These are phyloP conservation scores for Mesochorus sp. DNA, from an alignment of 2,888 invertebrate species.

Conservation along the genomic window DNA sequence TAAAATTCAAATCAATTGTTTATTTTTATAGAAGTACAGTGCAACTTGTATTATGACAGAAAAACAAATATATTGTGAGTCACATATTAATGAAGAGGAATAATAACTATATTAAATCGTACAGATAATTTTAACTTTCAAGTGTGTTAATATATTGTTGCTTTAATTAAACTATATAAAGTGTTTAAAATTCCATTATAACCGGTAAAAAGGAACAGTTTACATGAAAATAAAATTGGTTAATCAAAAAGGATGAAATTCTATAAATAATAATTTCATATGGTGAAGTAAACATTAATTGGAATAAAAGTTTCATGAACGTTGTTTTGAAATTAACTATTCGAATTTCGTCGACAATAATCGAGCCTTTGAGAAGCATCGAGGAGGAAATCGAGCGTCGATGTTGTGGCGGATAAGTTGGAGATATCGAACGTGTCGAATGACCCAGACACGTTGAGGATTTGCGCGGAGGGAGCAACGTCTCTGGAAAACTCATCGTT, in stretches of 20 bases:
- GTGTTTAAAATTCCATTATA: too few species aligned
- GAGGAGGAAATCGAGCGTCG: constrained; percentile 8
- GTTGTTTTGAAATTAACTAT: neutral
- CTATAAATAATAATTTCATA: too few species aligned
- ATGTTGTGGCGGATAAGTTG: constrained; percentile 22
- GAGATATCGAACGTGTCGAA: constrained; percentile 43
- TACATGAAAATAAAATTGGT: too few species aligned
- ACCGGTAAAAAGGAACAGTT: too few species aligned
- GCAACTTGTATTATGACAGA: neutral
- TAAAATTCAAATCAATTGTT: neutral
- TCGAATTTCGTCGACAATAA: neutral
- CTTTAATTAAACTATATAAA: too few species aligned
- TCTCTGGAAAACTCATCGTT: constrained; percentile 15
- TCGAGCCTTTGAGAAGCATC: neutral
- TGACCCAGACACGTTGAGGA: constrained; percentile 35
- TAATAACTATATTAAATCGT: too few species aligned
- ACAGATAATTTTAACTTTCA: too few species aligned
- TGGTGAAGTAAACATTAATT: neutral
- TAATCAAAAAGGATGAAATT: too few species aligned
- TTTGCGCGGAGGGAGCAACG: constrained; percentile 13
- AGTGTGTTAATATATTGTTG: too few species aligned
- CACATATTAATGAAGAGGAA: neutral
- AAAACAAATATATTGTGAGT: neutral
- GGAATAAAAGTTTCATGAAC: neutral
- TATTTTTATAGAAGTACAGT: neutral